A percentile compares a stretch with the other conserved stretches of the same genome.
Conservation (phyloP, 2,888 invertebrate genomes). For the Danaus chrysippus region DNA sequence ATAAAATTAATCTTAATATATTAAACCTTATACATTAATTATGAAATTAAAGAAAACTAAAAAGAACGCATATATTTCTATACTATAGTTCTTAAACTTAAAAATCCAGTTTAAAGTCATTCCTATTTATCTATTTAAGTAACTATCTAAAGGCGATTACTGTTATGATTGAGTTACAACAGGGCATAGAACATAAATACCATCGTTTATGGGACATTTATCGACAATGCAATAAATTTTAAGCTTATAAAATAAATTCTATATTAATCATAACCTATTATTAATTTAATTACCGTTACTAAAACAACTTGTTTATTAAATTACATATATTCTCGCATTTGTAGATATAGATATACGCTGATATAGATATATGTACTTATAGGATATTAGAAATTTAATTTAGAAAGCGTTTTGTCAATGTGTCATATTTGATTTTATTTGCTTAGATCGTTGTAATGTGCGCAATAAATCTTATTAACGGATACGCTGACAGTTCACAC, state of each 20-base stretch:
- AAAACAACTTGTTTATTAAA: neutral
- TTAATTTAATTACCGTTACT: neutral
- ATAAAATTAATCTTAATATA: no score
- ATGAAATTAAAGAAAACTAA: no score
- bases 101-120: neutral
- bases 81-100: no score
- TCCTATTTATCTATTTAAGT: neutral
- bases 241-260: neutral
- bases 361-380: neutral
- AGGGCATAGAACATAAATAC: neutral
- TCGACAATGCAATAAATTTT: neutral
- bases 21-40: no score
- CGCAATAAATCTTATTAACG: conserved; percentile 2
- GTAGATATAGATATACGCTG: neutral
- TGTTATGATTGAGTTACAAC: neutral
- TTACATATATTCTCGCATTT: neutral
- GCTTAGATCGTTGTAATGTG: neutral
- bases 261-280: neutral
- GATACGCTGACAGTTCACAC: neutral
- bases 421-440: neutral
- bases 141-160: neutral
- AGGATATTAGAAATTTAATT: neutral
- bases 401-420: neutral
- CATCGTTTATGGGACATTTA: conserved; percentile 3
- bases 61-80: no score